Evolutionary conservation across 1,140 invertebrate species (phyloP), one percentile per base, ranked within the genome.

Genomic region (Eubasilissa regina): DNA sequence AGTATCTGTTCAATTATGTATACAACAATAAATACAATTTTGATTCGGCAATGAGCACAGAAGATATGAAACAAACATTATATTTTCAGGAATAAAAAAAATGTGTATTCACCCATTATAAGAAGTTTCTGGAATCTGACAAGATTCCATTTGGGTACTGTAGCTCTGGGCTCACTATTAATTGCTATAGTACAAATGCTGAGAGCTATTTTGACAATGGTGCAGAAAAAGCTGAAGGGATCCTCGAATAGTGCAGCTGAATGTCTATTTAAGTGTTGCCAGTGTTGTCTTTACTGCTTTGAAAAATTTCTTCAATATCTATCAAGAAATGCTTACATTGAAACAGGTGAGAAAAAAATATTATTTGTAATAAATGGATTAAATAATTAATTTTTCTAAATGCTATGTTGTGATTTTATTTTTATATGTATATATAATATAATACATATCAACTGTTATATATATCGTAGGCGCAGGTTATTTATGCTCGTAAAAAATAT

Each of bases 271-370:
- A 92, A 91, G 84, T 93, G 92, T 80, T 95, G 94, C 85, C 91
- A 93, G 77, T 95, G 94, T 83, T 95, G 93, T 84, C 86, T 95
- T 0, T 92, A 90, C 84, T 94, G 92, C 82, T 92, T 96, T 80
- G 94, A 96, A 85, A 93, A 92, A 73, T 91, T 92, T 82, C 85
- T 96, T 1, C 92, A 93, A 84, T 95, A 91, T 85, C 87, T 96
- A 17, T 93, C 91, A 56, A 88, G 93, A 84, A 95, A 96, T 88
- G 94, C 95, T 9, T 96, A 94, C 84, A 94, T 96, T 80, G 94
- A 95, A 91, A 93, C 93, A 85, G 93, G 92, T 93, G 87, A 87
- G 82, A 83, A 53, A 35, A 21, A 15, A n/a, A n/a, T n/a, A n/a
- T n/a, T n/a, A n/a, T n/a, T n/a, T n/a, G n/a, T n/a, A n/a, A n/a